A percentile compares a stretch with the other conserved stretches of the same genome.
phyloP scores from a whole-genome alignment of 2,888 invertebrate species.

The Resseliella maxima region DNA sequence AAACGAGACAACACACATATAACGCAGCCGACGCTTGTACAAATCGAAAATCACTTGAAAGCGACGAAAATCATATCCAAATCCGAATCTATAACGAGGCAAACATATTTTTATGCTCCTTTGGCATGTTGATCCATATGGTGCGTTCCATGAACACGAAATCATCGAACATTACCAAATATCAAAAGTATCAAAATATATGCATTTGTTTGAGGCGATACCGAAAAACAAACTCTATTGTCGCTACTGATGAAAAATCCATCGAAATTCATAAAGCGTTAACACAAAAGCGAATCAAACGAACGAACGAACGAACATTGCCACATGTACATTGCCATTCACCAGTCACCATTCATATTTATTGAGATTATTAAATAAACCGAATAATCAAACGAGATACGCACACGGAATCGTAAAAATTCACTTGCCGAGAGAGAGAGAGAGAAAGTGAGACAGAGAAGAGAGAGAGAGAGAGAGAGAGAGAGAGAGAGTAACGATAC shows the following conservation, averaged over 20 bases:
- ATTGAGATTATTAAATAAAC: constrained; percentile 55
- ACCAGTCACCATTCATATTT: background rate
- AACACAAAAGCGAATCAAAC: background rate
- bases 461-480: background rate
- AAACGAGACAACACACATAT: background rate
- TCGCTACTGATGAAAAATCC: constrained; percentile 39
- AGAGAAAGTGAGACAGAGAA: background rate
- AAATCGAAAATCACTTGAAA: constrained; percentile 41
- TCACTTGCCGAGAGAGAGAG: background rate
- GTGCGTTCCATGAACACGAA: background rate
- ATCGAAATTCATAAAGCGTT: constrained; percentile 54
- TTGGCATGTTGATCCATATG: constrained; percentile 31
- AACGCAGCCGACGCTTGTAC: background rate
- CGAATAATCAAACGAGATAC: constrained; percentile 23
- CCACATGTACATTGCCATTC: background rate
- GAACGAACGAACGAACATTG: background rate
- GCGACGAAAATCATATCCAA: background rate
- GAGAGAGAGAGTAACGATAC: background rate
- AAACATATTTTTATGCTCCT: constrained; percentile 49
- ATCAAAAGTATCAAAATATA: background rate
- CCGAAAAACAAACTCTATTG: background rate
- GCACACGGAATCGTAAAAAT: too few relatives aligned
- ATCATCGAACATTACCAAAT: background rate
- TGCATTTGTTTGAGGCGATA: background rate
- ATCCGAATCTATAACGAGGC: background rate